A percentile compares a stretch with the other conserved stretches of the same genome.
These are phyloP conservation scores for Rhombomys opimus DNA, from an alignment of 2,113 vertebrate species.

Conservation along the genomic window DNA sequence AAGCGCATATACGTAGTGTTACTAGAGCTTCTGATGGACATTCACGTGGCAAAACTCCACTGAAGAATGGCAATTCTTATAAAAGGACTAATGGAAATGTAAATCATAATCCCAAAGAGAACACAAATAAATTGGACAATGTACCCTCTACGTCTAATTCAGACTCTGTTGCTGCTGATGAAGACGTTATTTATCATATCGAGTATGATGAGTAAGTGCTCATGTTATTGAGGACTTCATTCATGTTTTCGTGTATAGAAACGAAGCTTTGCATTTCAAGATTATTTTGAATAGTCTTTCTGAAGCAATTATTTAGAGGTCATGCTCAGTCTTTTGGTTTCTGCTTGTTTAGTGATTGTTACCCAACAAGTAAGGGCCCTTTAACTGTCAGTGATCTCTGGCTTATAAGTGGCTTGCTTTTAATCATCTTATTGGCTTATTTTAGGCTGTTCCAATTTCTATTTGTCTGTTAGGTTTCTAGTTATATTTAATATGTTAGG, in stretches of 20 bases:
- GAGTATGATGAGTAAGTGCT: conserved; percentile 99
- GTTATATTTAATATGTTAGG: conserved; percentile 51
- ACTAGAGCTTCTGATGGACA: conserved; percentile 91
- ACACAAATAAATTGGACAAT: conserved; percentile 91
- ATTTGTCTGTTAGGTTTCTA: conserved; percentile 9
- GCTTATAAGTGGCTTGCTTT: conserved; percentile 40
- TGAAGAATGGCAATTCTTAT: conserved; percentile 91
- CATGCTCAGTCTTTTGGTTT: conserved; percentile 58
- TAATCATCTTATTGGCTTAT: conserved; percentile 12
- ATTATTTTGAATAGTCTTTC: conserved; percentile 73
- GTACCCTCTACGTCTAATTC: conserved; percentile 95
- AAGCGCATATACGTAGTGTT: conserved; percentile 95
- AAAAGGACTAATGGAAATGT: conserved; percentile 97
- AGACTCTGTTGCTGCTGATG: conserved; percentile 90
- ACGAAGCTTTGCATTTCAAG: conserved; percentile 70
- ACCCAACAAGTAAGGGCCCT: conserved; percentile 43
- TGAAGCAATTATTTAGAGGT: conserved; percentile 67
- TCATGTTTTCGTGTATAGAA: conserved; percentile 81
- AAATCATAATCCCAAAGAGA: conserved; percentile 91
- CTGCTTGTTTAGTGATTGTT: conserved; percentile 38
- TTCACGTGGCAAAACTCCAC: conserved; percentile 90
- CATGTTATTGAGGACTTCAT: conserved; percentile 85
- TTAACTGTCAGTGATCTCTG: conserved; percentile 33
- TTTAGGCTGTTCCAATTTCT: conserved; percentile 47
- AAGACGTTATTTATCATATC: conserved; percentile 96